Base-by-base conservation (phyloP, 2,113 vertebrate genomes). In the Isurus oxyrinchus region DNA sequence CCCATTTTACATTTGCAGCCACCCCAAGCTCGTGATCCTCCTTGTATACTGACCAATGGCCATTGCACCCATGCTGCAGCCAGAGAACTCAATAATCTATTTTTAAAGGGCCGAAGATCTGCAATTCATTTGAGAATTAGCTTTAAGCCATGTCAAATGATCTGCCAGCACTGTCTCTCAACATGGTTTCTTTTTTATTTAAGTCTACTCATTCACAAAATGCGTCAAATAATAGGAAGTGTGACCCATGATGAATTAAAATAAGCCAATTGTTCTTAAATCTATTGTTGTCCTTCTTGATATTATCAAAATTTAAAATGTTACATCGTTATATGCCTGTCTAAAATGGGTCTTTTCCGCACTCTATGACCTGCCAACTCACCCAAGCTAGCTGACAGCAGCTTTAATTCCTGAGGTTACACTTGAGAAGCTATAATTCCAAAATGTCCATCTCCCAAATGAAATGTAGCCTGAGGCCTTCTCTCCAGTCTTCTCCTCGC, bases 341-440 rank as follows among this genome's bases (percentile, higher is more conserved):
- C 59, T 63, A 35, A 31, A 93, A 16, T 61, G 7, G 35, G 59
- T 66, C 59, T 94, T 40, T 94, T 94, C 31, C 90, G 66, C 35
- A 66, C 16, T 63, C 59, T 63, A 13, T 40, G 35, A 94, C 14
- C 90, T 40, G n/a, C 59, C 59, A 94, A 66, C 59, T 63, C 59
- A 94, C 35, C 57, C 16, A 63, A n/a, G 23, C n/a, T 66, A 16
- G 19, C 61, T 40, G 90, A 94, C 90, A 63, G 35, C 59, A 94
- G 59, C 61, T 94, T 63, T 23, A 94, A 94, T 94, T 94, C 59
- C 90, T 40, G 90, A 93, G 90, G 90, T 93, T 93, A 93, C 57
- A 63, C 59, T 63, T 94, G 90, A 94, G 59, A 94, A 94, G 90
- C n/a, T 94, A 63, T 63, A 63, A 63, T 94, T 94, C n/a, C 90